Percentiles rank a stretch among this genome's conserved stretches.
Conservation (phyloP, 1,140 invertebrate genomes). For the Hestina assimilis region DNA sequence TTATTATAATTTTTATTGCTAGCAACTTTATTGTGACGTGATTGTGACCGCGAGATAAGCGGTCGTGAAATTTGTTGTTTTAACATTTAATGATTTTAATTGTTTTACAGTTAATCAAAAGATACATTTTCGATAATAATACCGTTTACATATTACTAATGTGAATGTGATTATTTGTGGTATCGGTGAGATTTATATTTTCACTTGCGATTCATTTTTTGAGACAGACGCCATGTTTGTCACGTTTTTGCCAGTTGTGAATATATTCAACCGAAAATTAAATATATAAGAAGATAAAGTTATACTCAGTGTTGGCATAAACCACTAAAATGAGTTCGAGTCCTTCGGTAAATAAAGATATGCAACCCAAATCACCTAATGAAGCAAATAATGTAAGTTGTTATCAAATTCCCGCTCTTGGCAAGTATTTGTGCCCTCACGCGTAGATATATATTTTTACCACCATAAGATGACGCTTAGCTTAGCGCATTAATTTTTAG, state of each 20-base stretch:
- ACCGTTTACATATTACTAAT: not conserved
- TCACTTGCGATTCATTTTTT: constrained; percentile 11
- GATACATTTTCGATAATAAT: not conserved
- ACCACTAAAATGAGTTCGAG: constrained; percentile 45
- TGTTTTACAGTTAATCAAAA: not conserved
- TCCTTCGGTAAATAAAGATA: constrained; percentile 41
- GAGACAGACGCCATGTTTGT: constrained; percentile 66
- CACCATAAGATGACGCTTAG: constrained; percentile 22
- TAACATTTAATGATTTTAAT: not conserved
- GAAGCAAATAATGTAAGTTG: constrained; percentile 54
- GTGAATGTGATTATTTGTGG: constrained; percentile 2
- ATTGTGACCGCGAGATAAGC: constrained; percentile 4
- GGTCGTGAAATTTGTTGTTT: constrained; percentile 26
- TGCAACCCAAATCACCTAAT: constrained; percentile 35
- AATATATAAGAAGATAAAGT: constrained; percentile 30
- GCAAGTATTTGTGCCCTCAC: constrained; percentile 44
- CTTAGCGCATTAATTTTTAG: constrained; percentile 22
- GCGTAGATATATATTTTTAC: constrained; percentile 44
- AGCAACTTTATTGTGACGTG: constrained; percentile 13
- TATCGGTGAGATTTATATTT: constrained; percentile 1
- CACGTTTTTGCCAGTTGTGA: constrained; percentile 67
- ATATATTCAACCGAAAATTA: constrained; percentile 48
- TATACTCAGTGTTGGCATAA: constrained; percentile 22
- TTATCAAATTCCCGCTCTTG: constrained; percentile 57
- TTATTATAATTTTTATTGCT: not conserved